These are phyloP conservation scores for Pelochelys cantorii DNA, from an alignment of 2,797 vertebrate genomes.

Conservation along the genomic window DNA sequence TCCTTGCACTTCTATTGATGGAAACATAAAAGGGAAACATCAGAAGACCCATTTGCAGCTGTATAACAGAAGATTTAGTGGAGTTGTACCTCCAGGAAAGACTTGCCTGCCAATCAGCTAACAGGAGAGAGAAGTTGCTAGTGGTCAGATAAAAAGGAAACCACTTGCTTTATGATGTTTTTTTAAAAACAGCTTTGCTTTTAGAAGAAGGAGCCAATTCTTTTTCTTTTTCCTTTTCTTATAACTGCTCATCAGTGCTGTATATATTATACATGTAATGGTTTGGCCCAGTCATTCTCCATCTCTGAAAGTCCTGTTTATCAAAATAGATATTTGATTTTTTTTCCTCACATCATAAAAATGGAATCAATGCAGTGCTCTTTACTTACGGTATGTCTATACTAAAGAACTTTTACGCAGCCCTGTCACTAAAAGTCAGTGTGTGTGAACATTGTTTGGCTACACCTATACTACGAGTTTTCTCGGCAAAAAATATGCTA, in stretches of 20 bases:
- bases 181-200: neutral
- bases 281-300: neutral
- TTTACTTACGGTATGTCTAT: neutral
- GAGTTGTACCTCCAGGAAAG: neutral
- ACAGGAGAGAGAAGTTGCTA: neutral
- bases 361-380: neutral
- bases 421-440: too few relatives aligned
- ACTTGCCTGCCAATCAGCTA: neutral
- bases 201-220: neutral
- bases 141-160: neutral
- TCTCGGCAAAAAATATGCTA: too few relatives aligned
- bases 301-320: neutral
- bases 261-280: neutral
- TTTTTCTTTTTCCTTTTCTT: neutral
- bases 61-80: neutral
- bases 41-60: constrained; percentile 18
- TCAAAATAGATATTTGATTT: neutral
- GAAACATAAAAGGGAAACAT: constrained; percentile 20
- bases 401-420: too few relatives aligned
- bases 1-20: neutral
- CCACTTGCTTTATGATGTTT: neutral
- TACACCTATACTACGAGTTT: too few relatives aligned
- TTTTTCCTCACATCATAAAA: neutral
- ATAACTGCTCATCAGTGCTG: too few relatives aligned
- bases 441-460: too few relatives aligned